Percentiles rank a stretch among this genome's conserved stretches.
These are phyloP conservation scores for Drosophila setifemur DNA, from an alignment of 1,140 invertebrate genomes.

Conservation along the genomic window DNA sequence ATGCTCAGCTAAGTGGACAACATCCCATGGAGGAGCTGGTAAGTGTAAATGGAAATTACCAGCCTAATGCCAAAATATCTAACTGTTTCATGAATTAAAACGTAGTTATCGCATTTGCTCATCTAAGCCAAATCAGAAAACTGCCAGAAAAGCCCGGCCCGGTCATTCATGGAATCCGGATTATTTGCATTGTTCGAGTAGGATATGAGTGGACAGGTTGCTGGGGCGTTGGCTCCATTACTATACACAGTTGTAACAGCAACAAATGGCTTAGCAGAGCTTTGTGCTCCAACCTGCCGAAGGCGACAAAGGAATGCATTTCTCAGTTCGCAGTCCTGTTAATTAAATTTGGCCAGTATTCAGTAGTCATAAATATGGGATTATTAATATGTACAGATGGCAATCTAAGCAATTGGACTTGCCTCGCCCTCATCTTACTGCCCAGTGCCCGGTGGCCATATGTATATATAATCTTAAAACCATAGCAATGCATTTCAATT, in stretches of 20 bases:
- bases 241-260: not conserved
- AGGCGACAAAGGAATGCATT: conserved; percentile 3
- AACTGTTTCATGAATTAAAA: conserved; percentile 8
- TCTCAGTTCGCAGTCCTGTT: conserved; percentile 5
- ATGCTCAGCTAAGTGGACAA: conserved; percentile 53
- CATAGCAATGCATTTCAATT: not conserved
- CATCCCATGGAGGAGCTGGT: conserved; percentile 64
- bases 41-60: conserved; percentile 43
- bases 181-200: conserved; percentile 30
- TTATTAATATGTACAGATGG: conserved; percentile 44
- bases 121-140: conserved; percentile 4
- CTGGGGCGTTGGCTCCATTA: conserved; percentile 6
- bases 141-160: not conserved
- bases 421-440: no score
- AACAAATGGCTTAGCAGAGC: conserved; percentile 6
- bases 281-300: not conserved
- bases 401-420: no score
- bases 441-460: no score
- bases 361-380: conserved; percentile 4
- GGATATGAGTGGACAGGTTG: not conserved
- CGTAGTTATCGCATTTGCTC: conserved; percentile 24
- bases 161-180: not conserved
- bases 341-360: conserved; percentile 25
- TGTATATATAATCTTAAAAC: not conserved
- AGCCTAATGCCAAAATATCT: not conserved